phyloP scores from a whole-genome alignment of 2,113 vertebrate genomes.

The Sylvia atricapilla region DNA sequence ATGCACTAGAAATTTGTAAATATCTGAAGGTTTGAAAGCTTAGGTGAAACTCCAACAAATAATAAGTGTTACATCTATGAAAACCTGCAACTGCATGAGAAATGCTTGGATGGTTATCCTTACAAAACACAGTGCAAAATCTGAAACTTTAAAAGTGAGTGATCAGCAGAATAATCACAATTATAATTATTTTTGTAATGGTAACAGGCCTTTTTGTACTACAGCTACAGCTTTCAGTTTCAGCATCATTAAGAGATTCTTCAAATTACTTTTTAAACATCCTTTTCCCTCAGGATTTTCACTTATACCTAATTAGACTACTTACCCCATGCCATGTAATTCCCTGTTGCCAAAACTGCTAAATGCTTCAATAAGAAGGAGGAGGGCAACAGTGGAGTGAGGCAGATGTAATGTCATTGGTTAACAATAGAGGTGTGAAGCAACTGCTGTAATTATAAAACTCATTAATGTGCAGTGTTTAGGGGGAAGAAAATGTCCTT shows the following conservation, averaged over 20 bases:
- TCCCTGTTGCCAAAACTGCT: slow-evolving; percentile 82
- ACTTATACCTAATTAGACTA: slow-evolving; percentile 82
- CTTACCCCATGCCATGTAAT: slow-evolving; percentile 80
- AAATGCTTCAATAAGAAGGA: slow-evolving; percentile 79
- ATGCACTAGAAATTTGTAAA: neutral
- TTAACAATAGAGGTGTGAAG: slow-evolving; percentile 84
- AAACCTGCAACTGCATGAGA: neutral
- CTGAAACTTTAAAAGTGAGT: neutral
- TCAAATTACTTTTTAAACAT: slow-evolving; percentile 80
- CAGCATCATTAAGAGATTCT: slow-evolving; percentile 79
- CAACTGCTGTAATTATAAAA: slow-evolving; percentile 78
- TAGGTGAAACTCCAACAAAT: neutral
- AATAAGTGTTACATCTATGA: neutral
- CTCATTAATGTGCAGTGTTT: slow-evolving; percentile 78
- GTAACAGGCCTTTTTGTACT: slow-evolving; percentile 35
- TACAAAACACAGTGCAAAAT: slow-evolving; percentile 1
- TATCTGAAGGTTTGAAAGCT: neutral
- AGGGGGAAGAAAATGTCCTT: slow-evolving; percentile 16
- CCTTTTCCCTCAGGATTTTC: slow-evolving; percentile 77
- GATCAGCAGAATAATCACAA: neutral
- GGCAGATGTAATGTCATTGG: slow-evolving; percentile 84
- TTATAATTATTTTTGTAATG: slow-evolving; percentile 18
- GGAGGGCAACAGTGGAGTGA: slow-evolving; percentile 73
- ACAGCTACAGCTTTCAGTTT: slow-evolving; percentile 59
- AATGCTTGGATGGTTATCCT: neutral